These are phyloP conservation scores for Phyto melanocephala DNA, from an alignment of 2,888 invertebrate genomes.

Conservation along the genomic window DNA sequence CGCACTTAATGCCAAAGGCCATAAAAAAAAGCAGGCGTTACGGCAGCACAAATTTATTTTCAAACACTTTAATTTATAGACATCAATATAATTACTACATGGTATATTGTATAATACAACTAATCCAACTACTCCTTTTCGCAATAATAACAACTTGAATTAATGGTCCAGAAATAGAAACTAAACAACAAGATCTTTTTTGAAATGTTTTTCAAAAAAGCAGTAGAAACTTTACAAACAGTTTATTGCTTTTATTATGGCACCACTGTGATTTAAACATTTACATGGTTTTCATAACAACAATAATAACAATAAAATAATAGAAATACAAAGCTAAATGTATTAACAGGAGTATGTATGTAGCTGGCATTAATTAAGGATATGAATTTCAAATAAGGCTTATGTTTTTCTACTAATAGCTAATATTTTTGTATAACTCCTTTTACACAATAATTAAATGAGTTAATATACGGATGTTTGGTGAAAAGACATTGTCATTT, in stretches of 20 bases:
- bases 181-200: neutral
- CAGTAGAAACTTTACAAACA: constrained; percentile 40
- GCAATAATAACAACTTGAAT: neutral
- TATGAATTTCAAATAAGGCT: neutral
- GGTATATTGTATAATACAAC: no score
- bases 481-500: neutral
- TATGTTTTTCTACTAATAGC: neutral
- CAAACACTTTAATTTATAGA: constrained; percentile 30
- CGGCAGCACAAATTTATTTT: neutral
- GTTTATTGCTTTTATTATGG: constrained; percentile 64
- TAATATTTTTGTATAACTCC: neutral
- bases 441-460: constrained; percentile 1
- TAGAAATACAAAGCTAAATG: constrained; percentile 12
- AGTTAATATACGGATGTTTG: neutral
- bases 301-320: neutral
- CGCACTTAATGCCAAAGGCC: neutral
- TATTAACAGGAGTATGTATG: neutral
- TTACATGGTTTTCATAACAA: constrained; percentile 52
- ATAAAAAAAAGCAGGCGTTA: neutral
- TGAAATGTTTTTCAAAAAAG: neutral
- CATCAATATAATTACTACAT: no score
- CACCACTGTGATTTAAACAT: constrained; percentile 63
- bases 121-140: neutral
- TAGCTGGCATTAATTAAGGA: neutral
- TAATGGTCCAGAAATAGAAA: constrained; percentile 14